Percentiles rank a stretch among this genome's conserved stretches.
phyloP scores from a whole-genome alignment of 1,140 invertebrate genomes.

The Nephila pilipes region DNA sequence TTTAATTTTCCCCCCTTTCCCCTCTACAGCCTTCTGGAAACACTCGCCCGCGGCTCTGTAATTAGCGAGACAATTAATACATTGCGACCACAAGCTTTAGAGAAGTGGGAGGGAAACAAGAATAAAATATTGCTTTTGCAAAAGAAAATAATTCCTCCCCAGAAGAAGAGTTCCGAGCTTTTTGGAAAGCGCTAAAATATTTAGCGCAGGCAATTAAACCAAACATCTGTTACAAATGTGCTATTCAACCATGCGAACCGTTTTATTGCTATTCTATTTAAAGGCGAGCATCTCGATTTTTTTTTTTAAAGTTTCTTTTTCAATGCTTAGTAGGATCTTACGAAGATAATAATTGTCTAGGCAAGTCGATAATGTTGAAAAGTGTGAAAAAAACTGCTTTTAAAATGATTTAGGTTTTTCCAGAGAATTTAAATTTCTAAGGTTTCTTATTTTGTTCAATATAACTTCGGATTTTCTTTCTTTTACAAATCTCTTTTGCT shows the following conservation, averaged over 20 bases:
- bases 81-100: background rate
- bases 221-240: conserved; percentile 43
- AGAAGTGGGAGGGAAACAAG: background rate
- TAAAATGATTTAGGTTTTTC: too few relatives aligned
- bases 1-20: background rate
- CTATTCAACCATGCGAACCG: background rate
- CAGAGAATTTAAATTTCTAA: too few relatives aligned
- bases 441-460: too few relatives aligned
- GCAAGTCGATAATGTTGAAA: too few relatives aligned
- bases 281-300: background rate
- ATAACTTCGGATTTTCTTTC: too few relatives aligned
- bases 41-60: conserved; percentile 7
- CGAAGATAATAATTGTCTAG: too few relatives aligned
- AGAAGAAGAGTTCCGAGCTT: background rate
- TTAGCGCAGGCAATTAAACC: background rate
- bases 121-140: background rate
- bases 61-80: conserved; percentile 7
- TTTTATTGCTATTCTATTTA: background rate
- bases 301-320: background rate
- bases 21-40: background rate
- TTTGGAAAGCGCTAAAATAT: background rate
- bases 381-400: too few relatives aligned
- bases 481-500: too few relatives aligned
- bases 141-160: background rate
- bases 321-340: too few relatives aligned